Conservation (phyloP, 2,113 vertebrate species). For the Phaethon lepturus region DNA sequence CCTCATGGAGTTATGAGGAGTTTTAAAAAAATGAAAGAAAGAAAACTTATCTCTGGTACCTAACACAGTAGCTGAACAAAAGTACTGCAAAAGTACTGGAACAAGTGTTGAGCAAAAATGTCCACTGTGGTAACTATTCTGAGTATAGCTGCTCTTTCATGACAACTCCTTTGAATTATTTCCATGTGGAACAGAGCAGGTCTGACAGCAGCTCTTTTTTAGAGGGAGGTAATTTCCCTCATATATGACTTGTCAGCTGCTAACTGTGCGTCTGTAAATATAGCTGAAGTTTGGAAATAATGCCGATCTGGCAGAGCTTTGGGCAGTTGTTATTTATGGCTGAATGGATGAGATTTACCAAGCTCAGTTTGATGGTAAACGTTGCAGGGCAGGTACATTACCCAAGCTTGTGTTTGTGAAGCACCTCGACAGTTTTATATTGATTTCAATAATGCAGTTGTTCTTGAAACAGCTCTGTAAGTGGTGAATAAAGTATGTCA, state of each 20-base stretch:
- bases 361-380: background rate
- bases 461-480: conserved; percentile 15
- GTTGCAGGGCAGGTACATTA: background rate
- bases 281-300: conserved; percentile 47
- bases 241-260: conserved; percentile 52
- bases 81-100: background rate
- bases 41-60: background rate
- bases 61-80: background rate
- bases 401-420: background rate
- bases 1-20: background rate
- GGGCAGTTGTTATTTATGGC: conserved; percentile 14
- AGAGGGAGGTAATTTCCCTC: conserved; percentile 49
- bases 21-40: background rate
- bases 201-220: conserved; percentile 47
- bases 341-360: conserved; percentile 6
- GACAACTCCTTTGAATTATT: conserved; percentile 44
- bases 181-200: conserved; percentile 16
- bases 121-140: background rate
- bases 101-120: background rate
- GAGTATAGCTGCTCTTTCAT: background rate
- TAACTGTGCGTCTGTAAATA: conserved; percentile 52
- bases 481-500: background rate
- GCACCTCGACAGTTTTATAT: background rate
- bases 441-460: conserved; percentile 2
- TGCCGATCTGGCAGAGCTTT: conserved; percentile 3